A percentile compares a stretch with the other conserved stretches of the same genome.
Conservation (phyloP, 2,113 vertebrate species). For the Amphilophus citrinellus region DNA sequence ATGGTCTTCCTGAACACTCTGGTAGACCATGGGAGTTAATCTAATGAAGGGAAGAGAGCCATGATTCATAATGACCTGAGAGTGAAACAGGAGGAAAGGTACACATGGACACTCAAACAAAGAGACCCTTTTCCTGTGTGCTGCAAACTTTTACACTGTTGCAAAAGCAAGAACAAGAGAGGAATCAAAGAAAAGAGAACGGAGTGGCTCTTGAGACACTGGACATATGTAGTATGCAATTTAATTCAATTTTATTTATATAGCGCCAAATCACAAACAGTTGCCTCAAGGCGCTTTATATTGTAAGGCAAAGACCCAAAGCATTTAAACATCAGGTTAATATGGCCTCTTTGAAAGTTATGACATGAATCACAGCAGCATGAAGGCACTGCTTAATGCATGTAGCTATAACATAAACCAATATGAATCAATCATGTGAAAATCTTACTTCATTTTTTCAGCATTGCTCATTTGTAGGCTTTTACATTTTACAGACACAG, state of each 20-base stretch:
- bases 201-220: constrained; percentile 17
- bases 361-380: constrained; percentile 9
- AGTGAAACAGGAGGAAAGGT: constrained; percentile 26
- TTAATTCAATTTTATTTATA: no score
- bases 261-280: no score
- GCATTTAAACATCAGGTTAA: constrained; percentile 12
- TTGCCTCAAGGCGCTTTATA: no score
- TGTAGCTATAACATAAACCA: background rate
- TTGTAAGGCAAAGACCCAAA: no score
- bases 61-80: constrained; percentile 56
- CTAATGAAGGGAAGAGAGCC: constrained; percentile 70
- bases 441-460: background rate
- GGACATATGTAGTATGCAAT: background rate
- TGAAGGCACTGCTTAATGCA: background rate
- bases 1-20: constrained; percentile 65
- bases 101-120: constrained; percentile 43
- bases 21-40: constrained; percentile 72
- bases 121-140: background rate
- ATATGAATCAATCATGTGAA: background rate
- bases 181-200: background rate
- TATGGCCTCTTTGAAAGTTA: constrained; percentile 18
- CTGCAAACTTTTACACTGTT: constrained; percentile 4
- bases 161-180: background rate
- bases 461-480: background rate
- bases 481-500: background rate